Conservation (phyloP, 2,888 invertebrate species). For the Acanthoscelides obtectus region DNA sequence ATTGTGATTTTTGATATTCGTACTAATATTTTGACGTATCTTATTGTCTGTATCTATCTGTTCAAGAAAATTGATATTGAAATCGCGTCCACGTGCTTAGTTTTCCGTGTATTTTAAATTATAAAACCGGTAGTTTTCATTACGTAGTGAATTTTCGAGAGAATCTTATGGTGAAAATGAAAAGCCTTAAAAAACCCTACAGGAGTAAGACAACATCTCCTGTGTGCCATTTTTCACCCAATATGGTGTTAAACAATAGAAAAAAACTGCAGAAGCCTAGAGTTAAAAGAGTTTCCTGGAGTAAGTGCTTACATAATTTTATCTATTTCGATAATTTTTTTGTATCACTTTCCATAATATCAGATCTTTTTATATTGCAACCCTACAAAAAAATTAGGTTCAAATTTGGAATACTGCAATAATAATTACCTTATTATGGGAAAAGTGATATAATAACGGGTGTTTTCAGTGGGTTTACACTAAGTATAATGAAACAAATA, state of each 20-base stretch:
- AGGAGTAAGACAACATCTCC: not conserved
- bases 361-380: too few relatives aligned
- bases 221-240: not conserved
- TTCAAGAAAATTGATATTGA: not conserved
- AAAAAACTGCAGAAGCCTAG: conserved; percentile 23
- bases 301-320: conserved; percentile 34
- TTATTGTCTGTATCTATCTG: not conserved
- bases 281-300: conserved; percentile 39
- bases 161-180: conserved; percentile 26
- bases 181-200: conserved; percentile 13
- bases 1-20: not conserved
- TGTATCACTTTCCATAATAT: too few relatives aligned
- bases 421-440: too few relatives aligned
- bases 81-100: not conserved
- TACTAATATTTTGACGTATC: not conserved
- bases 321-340: not conserved
- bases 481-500: too few relatives aligned
- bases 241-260: conserved; percentile 7
- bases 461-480: too few relatives aligned
- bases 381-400: too few relatives aligned
- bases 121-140: not conserved
- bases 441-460: too few relatives aligned
- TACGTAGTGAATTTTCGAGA: too few relatives aligned
- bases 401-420: too few relatives aligned
- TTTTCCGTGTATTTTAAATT: not conserved